These are phyloP conservation scores for Talpa occidentalis DNA, from an alignment of 2,113 vertebrate species.

Conservation along the genomic window DNA sequence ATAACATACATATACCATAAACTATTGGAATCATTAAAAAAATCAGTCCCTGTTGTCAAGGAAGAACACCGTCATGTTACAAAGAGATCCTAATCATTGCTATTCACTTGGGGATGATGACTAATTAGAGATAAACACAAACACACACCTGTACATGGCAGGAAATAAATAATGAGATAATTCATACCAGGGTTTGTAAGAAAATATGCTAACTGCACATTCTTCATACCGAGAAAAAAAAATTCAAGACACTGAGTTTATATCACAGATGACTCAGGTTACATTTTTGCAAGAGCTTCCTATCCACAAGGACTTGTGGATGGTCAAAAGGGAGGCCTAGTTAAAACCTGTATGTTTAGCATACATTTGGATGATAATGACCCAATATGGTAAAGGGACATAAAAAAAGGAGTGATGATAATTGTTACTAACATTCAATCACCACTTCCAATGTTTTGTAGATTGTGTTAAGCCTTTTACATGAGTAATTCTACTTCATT, in stretches of 20 bases:
- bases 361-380: not conserved
- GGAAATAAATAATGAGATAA: not conserved
- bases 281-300: conserved; percentile 8
- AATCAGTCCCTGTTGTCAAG: not conserved
- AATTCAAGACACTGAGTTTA: conserved; percentile 31
- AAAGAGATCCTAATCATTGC: not conserved
- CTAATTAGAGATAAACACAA: not conserved
- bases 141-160: not conserved
- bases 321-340: not conserved
- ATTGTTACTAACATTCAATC: not conserved
- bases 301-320: not conserved
- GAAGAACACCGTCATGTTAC: not conserved
- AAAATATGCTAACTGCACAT: not conserved
- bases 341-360: not conserved
- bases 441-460: not conserved
- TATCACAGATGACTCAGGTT: not conserved
- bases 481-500: not conserved
- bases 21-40: not conserved
- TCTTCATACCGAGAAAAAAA: not conserved
- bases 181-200: not conserved
- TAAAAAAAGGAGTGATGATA: not conserved
- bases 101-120: not conserved
- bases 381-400: not conserved
- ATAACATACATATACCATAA: no score
- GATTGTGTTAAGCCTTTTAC: not conserved